Evolutionary conservation across 1,140 invertebrate genomes (phyloP).

Genomic region (Amyelois transitella): DNA sequence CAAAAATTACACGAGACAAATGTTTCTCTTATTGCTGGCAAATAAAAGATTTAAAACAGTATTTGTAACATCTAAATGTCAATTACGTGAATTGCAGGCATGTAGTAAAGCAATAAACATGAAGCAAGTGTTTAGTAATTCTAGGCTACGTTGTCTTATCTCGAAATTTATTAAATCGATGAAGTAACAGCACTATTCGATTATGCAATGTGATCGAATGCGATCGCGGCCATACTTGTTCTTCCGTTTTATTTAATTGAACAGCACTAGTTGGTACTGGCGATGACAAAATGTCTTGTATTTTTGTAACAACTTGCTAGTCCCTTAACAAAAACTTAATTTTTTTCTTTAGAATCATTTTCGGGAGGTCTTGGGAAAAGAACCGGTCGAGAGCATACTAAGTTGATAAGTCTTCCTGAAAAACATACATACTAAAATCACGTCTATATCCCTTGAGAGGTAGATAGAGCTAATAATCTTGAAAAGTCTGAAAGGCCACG

Average conservation of each 20-base stretch:
- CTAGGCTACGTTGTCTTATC: constrained; percentile 17
- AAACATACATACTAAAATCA: no score
- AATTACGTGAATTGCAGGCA: not conserved
- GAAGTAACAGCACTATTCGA: constrained; percentile 31
- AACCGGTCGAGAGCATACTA: no score
- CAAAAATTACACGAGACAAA: no score
- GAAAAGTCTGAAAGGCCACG: no score
- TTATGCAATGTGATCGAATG: constrained; percentile 22
- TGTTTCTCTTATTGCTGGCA: no score
- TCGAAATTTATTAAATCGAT: constrained; percentile 28
- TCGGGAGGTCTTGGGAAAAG: no score
- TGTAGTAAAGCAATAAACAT: not conserved
- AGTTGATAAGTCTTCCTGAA: no score
- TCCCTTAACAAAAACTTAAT: no score
- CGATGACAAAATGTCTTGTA: not conserved
- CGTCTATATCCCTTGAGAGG: no score
- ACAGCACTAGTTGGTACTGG: constrained; percentile 16
- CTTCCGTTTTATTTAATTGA: constrained; percentile 57
- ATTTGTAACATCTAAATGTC: constrained; percentile 3
- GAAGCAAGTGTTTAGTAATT: constrained; percentile 2
- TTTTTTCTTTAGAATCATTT: no score
- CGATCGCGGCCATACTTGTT: constrained; percentile 31
- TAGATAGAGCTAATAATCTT: no score
- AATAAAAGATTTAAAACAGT: not conserved
- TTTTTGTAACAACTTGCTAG: no score